Percentiles rank a stretch among this genome's conserved stretches.
phyloP scores from a whole-genome alignment of 2,113 vertebrate species.

The Ictalurus punctatus region DNA sequence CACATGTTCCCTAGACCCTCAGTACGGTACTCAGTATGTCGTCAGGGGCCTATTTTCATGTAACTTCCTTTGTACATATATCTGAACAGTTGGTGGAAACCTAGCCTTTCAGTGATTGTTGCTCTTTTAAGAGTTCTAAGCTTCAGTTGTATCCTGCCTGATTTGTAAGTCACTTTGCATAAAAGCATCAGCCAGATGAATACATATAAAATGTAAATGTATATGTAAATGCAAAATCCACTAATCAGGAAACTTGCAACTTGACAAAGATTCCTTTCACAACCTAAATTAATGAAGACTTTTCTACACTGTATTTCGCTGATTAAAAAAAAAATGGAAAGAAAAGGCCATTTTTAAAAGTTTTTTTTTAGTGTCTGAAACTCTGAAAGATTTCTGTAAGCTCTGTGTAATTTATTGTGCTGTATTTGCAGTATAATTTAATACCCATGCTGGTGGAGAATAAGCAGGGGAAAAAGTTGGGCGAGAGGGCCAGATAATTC shows the following conservation, averaged over 20 bases:
- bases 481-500: slow-evolving; percentile 40
- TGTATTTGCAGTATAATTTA: slow-evolving; percentile 40
- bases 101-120: neutral
- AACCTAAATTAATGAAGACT: slow-evolving; percentile 2
- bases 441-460: slow-evolving; percentile 22
- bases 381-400: neutral
- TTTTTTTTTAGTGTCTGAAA: neutral
- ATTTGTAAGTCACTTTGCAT: neutral
- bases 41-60: neutral
- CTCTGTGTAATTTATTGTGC: neutral
- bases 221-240: neutral
- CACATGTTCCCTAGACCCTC: neutral
- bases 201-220: slow-evolving; percentile 10
- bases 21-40: neutral
- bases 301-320: neutral
- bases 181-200: neutral
- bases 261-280: neutral
- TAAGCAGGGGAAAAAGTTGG: slow-evolving; percentile 29
- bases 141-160: neutral
- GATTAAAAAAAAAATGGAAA: neutral
- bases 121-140: neutral
- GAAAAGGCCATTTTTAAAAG: neutral
- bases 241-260: slow-evolving; percentile 11
- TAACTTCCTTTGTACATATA: neutral
- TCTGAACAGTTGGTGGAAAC: neutral